Conservation (phyloP, 2,797 vertebrate species). For the Anableps anableps region DNA sequence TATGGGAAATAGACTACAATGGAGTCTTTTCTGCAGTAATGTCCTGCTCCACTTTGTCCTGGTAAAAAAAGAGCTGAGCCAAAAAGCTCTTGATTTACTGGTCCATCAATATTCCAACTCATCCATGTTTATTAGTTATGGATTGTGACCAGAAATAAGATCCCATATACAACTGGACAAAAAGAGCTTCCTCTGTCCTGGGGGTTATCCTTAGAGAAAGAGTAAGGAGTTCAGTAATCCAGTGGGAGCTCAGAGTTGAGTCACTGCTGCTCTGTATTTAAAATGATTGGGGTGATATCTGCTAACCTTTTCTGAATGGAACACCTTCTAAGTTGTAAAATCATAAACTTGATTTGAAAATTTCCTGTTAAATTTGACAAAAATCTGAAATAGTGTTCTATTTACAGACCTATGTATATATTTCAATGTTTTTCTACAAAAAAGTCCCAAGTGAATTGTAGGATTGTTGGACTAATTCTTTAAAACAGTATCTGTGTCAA, state of each 20-base stretch:
- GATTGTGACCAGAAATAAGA: neutral
- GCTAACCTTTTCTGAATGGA: neutral
- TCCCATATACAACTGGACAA: neutral
- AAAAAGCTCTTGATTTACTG: neutral
- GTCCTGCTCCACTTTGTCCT: neutral
- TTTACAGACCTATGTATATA: neutral
- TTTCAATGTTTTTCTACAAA: neutral
- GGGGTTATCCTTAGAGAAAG: neutral
- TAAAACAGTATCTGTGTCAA: neutral
- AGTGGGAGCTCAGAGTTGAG: neutral
- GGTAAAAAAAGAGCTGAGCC: neutral
- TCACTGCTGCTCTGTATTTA: neutral
- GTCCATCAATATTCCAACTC: neutral
- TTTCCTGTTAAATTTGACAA: neutral
- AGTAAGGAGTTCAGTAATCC: neutral
- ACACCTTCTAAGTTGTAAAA: neutral
- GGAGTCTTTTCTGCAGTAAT: neutral
- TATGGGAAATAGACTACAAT: neutral
- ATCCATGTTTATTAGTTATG: conserved; percentile 1
- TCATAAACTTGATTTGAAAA: neutral
- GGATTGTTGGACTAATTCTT: neutral
- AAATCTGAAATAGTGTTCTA: neutral
- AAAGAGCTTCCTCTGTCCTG: neutral
- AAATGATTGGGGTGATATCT: neutral
- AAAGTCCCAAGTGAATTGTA: neutral